Percentiles rank a stretch among this genome's conserved stretches.
These are phyloP conservation scores for Colletes gigas DNA, from an alignment of 1,140 invertebrate genomes.

Conservation along the genomic window DNA sequence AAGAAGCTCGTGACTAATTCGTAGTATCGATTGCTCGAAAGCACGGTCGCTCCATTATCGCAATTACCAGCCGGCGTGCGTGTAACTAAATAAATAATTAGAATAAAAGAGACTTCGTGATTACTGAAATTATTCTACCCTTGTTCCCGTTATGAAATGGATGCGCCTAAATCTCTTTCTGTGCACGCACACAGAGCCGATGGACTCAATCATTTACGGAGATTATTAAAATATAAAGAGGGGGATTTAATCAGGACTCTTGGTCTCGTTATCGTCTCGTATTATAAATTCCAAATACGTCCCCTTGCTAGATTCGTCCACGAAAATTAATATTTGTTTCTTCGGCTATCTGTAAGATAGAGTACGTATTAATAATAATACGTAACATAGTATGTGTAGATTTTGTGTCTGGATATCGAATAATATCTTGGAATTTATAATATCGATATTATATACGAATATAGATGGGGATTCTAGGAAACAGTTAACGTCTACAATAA, in stretches of 20 bases:
- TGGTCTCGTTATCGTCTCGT: not conserved
- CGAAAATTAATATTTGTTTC: too few species aligned
- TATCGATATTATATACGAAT: too few species aligned
- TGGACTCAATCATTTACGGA: not conserved
- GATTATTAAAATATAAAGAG: not conserved
- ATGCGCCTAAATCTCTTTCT: not conserved
- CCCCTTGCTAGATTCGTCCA: too few species aligned
- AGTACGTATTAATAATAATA: too few species aligned
- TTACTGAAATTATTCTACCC: not conserved
- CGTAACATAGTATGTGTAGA: too few species aligned
- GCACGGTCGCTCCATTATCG: not conserved
- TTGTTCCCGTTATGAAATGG: conserved; percentile 2
- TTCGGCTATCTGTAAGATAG: too few species aligned
- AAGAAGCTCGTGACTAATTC: conserved; percentile 4
- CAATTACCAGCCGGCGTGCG: not conserved
- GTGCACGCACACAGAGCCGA: conserved; percentile 7
- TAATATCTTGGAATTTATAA: too few species aligned
- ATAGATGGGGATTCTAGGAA: too few species aligned
- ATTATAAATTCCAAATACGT: not conserved
- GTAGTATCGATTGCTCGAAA: not conserved
- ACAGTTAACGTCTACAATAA: too few species aligned
- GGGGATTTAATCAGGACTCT: not conserved
- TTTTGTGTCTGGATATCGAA: too few species aligned
- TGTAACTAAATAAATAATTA: conserved; percentile 20
- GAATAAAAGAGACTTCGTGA: not conserved